A percentile compares a stretch with the other conserved stretches of the same genome.
phyloP scores from a whole-genome alignment of 2,797 vertebrate species.

The Hipposideros larvatus region DNA sequence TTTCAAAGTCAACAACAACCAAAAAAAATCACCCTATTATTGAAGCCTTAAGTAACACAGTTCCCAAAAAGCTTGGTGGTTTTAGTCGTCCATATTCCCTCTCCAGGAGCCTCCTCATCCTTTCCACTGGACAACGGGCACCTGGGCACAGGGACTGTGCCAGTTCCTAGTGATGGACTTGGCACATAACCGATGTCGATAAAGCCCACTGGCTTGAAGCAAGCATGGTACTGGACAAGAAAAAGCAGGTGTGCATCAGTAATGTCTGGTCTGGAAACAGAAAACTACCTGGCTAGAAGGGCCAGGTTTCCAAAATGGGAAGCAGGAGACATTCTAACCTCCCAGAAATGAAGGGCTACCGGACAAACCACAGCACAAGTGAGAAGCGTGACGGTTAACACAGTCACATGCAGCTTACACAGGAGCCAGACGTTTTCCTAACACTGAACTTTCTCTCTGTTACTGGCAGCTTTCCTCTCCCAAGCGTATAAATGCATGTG shows the following conservation, averaged over 20 bases:
- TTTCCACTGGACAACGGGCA: background rate
- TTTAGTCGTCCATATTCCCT: slow-evolving; percentile 66
- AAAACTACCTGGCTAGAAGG: accelerated
- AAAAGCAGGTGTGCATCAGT: background rate
- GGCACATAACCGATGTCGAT: background rate
- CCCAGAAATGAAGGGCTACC: background rate
- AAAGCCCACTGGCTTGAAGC: background rate
- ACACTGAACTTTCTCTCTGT: background rate
- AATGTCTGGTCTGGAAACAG: background rate
- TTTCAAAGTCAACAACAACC: background rate
- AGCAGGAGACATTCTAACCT: background rate
- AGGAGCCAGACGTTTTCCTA: background rate
- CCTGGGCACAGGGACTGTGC: accelerated
- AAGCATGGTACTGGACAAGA: slow-evolving; percentile 57
- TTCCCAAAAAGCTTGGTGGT: slow-evolving; percentile 67
- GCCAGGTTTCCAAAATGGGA: background rate
- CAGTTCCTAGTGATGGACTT: background rate
- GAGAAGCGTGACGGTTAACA: accelerated
- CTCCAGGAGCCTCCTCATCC: background rate
- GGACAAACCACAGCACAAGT: background rate
- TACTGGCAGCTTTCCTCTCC: background rate
- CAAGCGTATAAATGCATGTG: background rate
- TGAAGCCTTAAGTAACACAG: slow-evolving; percentile 65
- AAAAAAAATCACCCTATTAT: background rate
- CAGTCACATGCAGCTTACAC: background rate